A percentile compares a stretch with the other conserved stretches of the same genome.
These are phyloP conservation scores for Tineola bisselliella DNA, from an alignment of 2,888 invertebrate species.

Conservation along the genomic window DNA sequence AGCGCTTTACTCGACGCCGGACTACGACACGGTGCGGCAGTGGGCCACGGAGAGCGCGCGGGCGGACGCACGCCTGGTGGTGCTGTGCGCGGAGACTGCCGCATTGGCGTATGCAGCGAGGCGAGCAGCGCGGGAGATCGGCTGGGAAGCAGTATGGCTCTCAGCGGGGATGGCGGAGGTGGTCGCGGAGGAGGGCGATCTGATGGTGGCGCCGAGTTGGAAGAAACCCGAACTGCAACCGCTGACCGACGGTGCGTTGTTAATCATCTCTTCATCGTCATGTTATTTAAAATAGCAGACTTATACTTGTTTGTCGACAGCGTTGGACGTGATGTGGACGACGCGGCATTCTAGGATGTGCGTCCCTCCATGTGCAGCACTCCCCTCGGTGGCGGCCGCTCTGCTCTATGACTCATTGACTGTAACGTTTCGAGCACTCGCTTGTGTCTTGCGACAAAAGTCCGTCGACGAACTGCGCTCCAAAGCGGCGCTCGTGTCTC, in stretches of 20 bases:
- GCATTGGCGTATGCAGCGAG: background rate
- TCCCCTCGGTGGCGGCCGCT: conserved; percentile 32
- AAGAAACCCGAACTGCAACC: background rate
- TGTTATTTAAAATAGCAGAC: too few relatives aligned
- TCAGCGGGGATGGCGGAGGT: background rate
- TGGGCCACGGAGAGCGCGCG: conserved; percentile 19
- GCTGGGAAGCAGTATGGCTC: conserved; percentile 17
- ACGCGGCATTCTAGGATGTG: background rate
- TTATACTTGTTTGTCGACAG: background rate
- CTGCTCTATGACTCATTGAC: conserved; percentile 42
- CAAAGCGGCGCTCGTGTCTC: conserved; percentile 37
- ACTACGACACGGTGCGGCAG: background rate
- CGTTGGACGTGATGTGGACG: background rate
- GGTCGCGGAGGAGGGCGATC: background rate
- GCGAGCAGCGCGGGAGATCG: conserved; percentile 15
- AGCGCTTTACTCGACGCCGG: background rate
- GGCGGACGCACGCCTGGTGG: conserved; percentile 21
- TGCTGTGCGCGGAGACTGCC: conserved; percentile 13
- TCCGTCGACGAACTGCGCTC: background rate
- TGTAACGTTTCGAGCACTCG: background rate
- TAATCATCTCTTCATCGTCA: too few relatives aligned
- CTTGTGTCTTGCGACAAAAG: conserved; percentile 20
- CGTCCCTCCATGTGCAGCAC: conserved; percentile 17
- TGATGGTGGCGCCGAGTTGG: background rate
- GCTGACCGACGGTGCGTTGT: background rate